These are phyloP conservation scores for Luehdorfia chinensis DNA, from an alignment of 1,140 invertebrate genomes.

Conservation along the genomic window DNA sequence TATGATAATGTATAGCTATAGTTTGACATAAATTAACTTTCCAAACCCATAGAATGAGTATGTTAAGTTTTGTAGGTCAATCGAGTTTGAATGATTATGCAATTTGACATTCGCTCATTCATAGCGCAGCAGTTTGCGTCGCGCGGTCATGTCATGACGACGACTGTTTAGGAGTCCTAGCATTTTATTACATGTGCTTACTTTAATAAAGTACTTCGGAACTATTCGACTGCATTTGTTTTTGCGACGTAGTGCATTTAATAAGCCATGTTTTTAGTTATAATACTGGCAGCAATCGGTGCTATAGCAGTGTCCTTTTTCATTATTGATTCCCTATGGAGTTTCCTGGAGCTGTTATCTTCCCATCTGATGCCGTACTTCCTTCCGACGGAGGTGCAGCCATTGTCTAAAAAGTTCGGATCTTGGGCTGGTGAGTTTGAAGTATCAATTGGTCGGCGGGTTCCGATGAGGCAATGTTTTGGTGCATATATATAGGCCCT, in stretches of 20 bases:
- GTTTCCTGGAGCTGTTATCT: slow-evolving; percentile 66
- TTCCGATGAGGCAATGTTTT: neutral
- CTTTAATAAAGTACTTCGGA: neutral
- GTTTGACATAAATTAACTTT: too few species aligned
- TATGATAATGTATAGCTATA: too few species aligned
- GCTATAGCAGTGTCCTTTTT: slow-evolving; percentile 53
- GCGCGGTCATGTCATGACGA: slow-evolving; percentile 22
- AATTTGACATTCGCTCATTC: slow-evolving; percentile 3
- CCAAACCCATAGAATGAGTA: neutral
- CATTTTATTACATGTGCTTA: neutral
- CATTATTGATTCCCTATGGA: slow-evolving; percentile 74
- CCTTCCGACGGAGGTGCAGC: slow-evolving; percentile 74
- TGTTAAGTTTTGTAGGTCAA: slow-evolving; percentile 19
- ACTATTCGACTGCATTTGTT: neutral
- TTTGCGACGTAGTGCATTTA: slow-evolving; percentile 15
- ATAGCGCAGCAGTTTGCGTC: slow-evolving; percentile 15
- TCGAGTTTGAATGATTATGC: slow-evolving; percentile 7
- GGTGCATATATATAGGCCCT: slow-evolving; percentile 2
- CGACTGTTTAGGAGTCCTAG: slow-evolving; percentile 1
- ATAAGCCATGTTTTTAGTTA: slow-evolving; percentile 35
- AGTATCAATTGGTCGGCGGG: neutral
- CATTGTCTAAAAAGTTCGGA: slow-evolving; percentile 76
- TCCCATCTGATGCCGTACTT: slow-evolving; percentile 77
- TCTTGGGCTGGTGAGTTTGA: slow-evolving; percentile 77
- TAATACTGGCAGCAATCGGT: slow-evolving; percentile 61